Base-by-base conservation (phyloP, 2,797 vertebrate species). In the Strix occidentalis region DNA sequence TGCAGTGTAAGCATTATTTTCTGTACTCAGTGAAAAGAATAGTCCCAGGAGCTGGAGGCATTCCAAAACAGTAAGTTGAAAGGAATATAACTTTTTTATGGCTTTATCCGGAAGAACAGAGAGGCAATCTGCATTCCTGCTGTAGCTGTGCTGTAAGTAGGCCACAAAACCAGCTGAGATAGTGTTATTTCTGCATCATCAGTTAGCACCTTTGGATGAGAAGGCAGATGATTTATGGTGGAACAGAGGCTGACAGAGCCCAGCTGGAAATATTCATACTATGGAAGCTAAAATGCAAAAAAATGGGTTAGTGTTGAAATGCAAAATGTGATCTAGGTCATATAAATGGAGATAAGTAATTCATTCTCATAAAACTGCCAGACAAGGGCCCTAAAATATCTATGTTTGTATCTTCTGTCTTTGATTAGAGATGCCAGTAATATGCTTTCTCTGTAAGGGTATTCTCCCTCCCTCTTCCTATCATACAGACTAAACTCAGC, bases 221-320 rank as follows among this genome's bases (percentile, higher is more conserved):
- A 97, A 97, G 68, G 92, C 94, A 96, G 92, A 63, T 97, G 96
- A 98, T 98, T 98, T 97, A 98, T 98, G 96, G 95, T 17, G 87
- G 84, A 97, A 87, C 84, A 93, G 69, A 91, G 83, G 88, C 95
- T 95, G 96, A 96, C 85, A 95, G 90, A 94, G 90, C 87, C 66
- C 95, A 94, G 96, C 85, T 90, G 96, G 95, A 97, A 96, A 87
- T 5, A 7, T 96, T 97, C 93, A 48, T 95, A 80, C 80, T 88
- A 88, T 16, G 5, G 87, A 91, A 97, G 95, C 96, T 95, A 93
- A 96, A 90, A 94, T 37, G 35, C 16, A 90, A 84, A 87, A 96
- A 97, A 97, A 57, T 95, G 84, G 96, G 96, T 98, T 98, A 97
- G 37, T 93, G 86, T 95, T 90, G 76, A 95, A 97, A 97, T 89